phyloP scores from a whole-genome alignment of 2,797 vertebrate species.

The Hydrolagus colliei region DNA sequence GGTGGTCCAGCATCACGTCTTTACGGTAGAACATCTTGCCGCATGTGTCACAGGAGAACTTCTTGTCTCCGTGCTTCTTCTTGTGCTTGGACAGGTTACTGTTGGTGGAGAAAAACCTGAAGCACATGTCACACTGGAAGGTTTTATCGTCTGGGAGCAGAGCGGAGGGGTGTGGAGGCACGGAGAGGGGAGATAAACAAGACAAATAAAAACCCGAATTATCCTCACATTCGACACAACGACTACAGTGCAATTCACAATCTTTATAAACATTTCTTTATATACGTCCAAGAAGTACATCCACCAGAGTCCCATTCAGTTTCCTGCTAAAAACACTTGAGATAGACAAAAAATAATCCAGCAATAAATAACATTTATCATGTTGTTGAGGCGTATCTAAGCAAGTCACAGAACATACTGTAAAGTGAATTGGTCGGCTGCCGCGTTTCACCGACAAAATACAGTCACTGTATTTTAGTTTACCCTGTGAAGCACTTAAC shows the following conservation, averaged over 20 bases:
- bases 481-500: too few species aligned
- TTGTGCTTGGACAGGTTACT: slow-evolving; percentile 98
- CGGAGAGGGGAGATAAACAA: slow-evolving; percentile 18
- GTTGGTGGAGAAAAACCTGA: slow-evolving; percentile 97
- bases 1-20: slow-evolving; percentile 96
- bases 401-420: too few species aligned
- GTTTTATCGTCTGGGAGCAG: slow-evolving; percentile 82
- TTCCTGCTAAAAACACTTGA: too few species aligned
- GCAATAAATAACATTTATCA: too few species aligned
- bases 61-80: slow-evolving; percentile 97
- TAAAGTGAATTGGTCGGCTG: too few species aligned
- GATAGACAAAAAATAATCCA: too few species aligned
- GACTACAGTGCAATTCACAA: neutral
- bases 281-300: neutral
- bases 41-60: slow-evolving; percentile 90
- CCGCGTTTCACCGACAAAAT: too few species aligned
- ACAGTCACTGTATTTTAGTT: too few species aligned
- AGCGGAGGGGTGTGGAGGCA: too few species aligned
- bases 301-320: neutral
- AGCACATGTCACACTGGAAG: slow-evolving; percentile 98
- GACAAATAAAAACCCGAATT: neutral
- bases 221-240: neutral
- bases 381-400: too few species aligned
- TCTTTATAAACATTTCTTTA: neutral
- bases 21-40: slow-evolving; percentile 97